Conservation (phyloP, 2,888 invertebrate genomes). For the Tiphia femorata region DNA sequence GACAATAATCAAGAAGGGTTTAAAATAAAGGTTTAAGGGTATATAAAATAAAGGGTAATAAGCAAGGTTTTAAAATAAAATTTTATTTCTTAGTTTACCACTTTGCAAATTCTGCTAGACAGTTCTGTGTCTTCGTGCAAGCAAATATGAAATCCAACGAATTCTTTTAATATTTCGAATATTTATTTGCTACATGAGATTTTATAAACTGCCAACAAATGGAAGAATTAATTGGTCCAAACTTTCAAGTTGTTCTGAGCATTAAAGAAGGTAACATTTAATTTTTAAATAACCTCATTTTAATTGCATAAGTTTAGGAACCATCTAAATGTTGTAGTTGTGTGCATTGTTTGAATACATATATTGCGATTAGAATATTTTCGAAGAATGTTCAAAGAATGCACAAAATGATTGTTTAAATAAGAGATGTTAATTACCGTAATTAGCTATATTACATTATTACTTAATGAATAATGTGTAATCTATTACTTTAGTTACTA, state of each 20-base stretch:
- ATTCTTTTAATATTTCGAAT: slow-evolving; percentile 26
- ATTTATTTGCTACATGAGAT: slow-evolving; percentile 30
- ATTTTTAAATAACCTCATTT: background rate
- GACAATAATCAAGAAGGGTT: too few relatives aligned
- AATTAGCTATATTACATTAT: too few relatives aligned
- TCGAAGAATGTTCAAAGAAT: background rate
- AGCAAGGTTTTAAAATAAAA: too few relatives aligned
- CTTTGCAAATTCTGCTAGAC: too few relatives aligned
- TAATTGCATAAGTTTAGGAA: background rate
- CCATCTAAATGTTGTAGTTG: background rate
- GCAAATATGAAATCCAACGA: slow-evolving; percentile 28
- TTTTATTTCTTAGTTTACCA: too few relatives aligned
- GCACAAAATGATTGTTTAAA: too few relatives aligned
- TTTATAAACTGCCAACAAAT: slow-evolving; percentile 60
- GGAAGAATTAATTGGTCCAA: slow-evolving; percentile 76
- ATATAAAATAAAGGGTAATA: too few relatives aligned
- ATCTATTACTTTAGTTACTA: background rate
- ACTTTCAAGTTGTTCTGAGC: slow-evolving; percentile 77
- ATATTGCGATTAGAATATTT: background rate
- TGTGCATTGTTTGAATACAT: too few relatives aligned
- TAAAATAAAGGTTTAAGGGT: too few relatives aligned
- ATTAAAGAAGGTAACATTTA: slow-evolving; percentile 74
- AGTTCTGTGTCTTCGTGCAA: slow-evolving; percentile 32
- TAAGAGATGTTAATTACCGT: too few relatives aligned
- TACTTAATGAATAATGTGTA: too few relatives aligned